Conservation (phyloP, 1,140 invertebrate species). For the Teleopsis dalmanni region DNA sequence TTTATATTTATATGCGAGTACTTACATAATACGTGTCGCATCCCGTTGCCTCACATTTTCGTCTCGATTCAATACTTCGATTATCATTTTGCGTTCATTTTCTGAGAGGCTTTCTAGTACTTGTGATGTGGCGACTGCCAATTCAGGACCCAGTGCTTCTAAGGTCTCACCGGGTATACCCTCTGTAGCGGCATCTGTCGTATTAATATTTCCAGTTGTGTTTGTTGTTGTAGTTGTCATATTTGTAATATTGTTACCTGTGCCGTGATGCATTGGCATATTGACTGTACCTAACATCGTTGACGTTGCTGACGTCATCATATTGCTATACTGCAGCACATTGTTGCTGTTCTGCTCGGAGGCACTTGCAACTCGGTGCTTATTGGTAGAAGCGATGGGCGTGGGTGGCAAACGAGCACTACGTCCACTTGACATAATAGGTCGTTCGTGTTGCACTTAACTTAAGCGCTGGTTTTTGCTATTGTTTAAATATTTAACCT, state of each 20-base stretch:
- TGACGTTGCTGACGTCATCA: slow-evolving; percentile 8
- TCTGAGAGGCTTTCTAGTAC: slow-evolving; percentile 42
- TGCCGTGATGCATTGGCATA: too few species aligned
- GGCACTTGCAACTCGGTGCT: slow-evolving; percentile 16
- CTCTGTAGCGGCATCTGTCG: slow-evolving; percentile 26
- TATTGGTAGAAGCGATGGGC: slow-evolving; percentile 29
- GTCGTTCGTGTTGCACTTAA: background rate
- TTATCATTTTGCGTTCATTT: slow-evolving; percentile 43
- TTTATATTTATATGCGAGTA: slow-evolving; percentile 9
- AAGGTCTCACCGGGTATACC: slow-evolving; percentile 36
- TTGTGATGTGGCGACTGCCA: slow-evolving; percentile 38
- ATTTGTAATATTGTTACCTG: background rate
- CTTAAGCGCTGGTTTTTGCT: background rate
- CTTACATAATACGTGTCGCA: slow-evolving; percentile 43
- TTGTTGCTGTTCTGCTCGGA: slow-evolving; percentile 39
- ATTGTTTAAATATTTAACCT: background rate
- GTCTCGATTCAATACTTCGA: slow-evolving; percentile 41
- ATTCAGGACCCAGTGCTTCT: slow-evolving; percentile 36
- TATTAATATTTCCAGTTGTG: slow-evolving; percentile 9
- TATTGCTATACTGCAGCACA: slow-evolving; percentile 16
- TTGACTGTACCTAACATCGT: background rate
- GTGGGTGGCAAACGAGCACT: slow-evolving; percentile 41
- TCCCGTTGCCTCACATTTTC: slow-evolving; percentile 40
- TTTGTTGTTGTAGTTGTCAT: background rate
- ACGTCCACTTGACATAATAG: slow-evolving; percentile 43